A percentile compares a stretch with the other conserved stretches of the same genome.
Conservation (phyloP, 2,113 vertebrate genomes). For the Phylloscopus trochilus region DNA sequence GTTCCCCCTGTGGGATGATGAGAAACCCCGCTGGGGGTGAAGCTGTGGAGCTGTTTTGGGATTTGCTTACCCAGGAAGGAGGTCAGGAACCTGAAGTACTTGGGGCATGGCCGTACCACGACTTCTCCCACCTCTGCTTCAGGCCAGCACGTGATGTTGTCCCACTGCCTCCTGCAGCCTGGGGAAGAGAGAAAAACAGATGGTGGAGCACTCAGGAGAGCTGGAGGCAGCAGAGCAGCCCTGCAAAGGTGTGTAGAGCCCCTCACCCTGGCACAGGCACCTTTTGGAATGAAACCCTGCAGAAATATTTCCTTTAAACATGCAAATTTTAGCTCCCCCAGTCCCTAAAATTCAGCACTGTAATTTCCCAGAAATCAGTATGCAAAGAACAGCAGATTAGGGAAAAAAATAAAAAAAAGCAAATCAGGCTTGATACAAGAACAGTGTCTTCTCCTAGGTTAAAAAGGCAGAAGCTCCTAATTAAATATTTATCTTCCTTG, state of each 20-base stretch:
- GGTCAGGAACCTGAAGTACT: slow-evolving; percentile 83
- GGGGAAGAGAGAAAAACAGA: slow-evolving; percentile 1
- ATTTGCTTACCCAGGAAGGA: slow-evolving; percentile 70
- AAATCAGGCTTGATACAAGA: neutral
- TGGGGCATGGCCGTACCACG: slow-evolving; percentile 81
- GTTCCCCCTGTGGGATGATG: neutral
- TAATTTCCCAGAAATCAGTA: neutral
- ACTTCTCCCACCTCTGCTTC: slow-evolving; percentile 80
- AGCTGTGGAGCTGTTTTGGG: neutral
- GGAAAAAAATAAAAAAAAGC: neutral
- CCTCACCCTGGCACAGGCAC: accelerated
- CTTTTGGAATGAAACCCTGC: neutral
- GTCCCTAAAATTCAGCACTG: neutral
- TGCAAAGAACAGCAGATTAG: neutral
- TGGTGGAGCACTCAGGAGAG: neutral
- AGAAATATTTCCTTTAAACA: neutral
- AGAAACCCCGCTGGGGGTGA: neutral
- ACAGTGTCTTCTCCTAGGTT: neutral
- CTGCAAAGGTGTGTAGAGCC: neutral
- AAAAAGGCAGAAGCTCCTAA: neutral
- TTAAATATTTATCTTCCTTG: neutral
- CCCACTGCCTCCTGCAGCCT: slow-evolving; percentile 90
- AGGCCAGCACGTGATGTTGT: slow-evolving; percentile 91
- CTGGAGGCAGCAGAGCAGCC: neutral
- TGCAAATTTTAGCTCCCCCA: accelerated